A percentile compares a stretch with the other conserved stretches of the same genome.
Conservation (phyloP, 2,888 invertebrate species). For the Cinara cedri region DNA sequence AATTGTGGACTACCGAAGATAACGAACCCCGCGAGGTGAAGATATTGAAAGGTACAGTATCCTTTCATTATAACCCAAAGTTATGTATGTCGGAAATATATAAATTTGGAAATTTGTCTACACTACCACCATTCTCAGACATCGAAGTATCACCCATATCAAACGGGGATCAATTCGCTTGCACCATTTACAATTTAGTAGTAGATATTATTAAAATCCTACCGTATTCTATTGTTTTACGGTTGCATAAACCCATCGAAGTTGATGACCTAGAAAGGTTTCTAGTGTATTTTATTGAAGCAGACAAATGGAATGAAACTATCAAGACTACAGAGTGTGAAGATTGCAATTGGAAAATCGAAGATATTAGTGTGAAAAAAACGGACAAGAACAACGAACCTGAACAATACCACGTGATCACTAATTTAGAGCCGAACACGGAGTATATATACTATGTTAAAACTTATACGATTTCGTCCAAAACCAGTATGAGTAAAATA, state of each 20-base stretch:
- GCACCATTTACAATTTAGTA: slow-evolving; percentile 66
- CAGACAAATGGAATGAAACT: slow-evolving; percentile 32
- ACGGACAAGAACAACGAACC: slow-evolving; percentile 9
- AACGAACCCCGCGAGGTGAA: slow-evolving; percentile 62
- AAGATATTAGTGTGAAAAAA: slow-evolving; percentile 61
- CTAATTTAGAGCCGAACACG: slow-evolving; percentile 70
- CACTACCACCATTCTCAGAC: slow-evolving; percentile 62
- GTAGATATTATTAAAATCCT: slow-evolving; percentile 62
- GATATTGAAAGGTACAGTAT: slow-evolving; percentile 72
- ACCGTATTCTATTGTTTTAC: slow-evolving; percentile 58
- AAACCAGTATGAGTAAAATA: slow-evolving; percentile 64
- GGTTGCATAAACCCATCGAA: slow-evolving; percentile 50
- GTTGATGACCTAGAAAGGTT: slow-evolving; percentile 46
- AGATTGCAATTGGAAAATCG: slow-evolving; percentile 63
- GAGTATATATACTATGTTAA: slow-evolving; percentile 78
- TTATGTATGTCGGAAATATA: slow-evolving; percentile 73
- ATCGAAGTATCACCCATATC: slow-evolving; percentile 62
- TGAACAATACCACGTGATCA: slow-evolving; percentile 59
- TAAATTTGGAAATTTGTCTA: slow-evolving; percentile 65
- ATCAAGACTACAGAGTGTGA: slow-evolving; percentile 64
- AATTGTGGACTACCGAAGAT: slow-evolving; percentile 65
- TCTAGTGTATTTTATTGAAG: slow-evolving; percentile 55
- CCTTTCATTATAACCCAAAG: slow-evolving; percentile 80
- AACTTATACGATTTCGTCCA: slow-evolving; percentile 67
- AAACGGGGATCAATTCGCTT: slow-evolving; percentile 74